Conservation (phyloP, 2,113 vertebrate genomes). For the Mola mola region DNA sequence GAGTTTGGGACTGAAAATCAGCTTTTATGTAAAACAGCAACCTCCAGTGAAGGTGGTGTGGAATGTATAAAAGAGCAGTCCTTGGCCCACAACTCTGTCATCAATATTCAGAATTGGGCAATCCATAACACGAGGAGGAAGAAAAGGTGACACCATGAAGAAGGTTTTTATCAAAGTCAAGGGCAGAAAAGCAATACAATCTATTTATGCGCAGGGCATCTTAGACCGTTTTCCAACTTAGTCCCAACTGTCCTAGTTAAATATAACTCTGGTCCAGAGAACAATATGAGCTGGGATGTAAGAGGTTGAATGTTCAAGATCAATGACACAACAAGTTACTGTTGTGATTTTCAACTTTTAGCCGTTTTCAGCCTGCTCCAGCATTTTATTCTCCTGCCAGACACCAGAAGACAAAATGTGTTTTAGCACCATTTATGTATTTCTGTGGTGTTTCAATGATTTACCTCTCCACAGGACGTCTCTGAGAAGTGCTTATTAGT, state of each 20-base stretch:
- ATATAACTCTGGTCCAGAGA: neutral
- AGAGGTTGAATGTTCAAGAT: neutral
- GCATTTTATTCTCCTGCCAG: too few species aligned
- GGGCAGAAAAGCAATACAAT: slow-evolving; percentile 16
- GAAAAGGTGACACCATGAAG: slow-evolving; percentile 4
- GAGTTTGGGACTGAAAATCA: slow-evolving; percentile 5
- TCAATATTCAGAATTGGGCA: slow-evolving; percentile 26
- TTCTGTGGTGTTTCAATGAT: too few species aligned
- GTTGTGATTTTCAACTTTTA: neutral
- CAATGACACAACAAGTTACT: neutral
- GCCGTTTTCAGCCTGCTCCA: neutral
- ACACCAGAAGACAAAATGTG: neutral
- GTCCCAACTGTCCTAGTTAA: neutral
- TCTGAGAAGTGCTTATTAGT: too few species aligned
- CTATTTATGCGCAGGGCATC: neutral
- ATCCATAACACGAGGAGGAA: slow-evolving; percentile 7
- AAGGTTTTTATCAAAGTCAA: slow-evolving; percentile 27
- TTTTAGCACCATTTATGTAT: neutral
- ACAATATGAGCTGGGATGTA: neutral
- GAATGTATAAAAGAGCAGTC: slow-evolving; percentile 1
- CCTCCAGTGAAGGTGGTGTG: neutral
- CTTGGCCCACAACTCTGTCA: slow-evolving; percentile 3
- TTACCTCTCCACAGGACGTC: too few species aligned
- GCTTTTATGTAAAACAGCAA: slow-evolving; percentile 27
- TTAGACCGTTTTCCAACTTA: slow-evolving; percentile 1